A percentile compares a stretch with the other conserved stretches of the same genome.
Evolutionary conservation across 2,113 vertebrate species (phyloP).

Genomic region (Myocastor coypus): DNA sequence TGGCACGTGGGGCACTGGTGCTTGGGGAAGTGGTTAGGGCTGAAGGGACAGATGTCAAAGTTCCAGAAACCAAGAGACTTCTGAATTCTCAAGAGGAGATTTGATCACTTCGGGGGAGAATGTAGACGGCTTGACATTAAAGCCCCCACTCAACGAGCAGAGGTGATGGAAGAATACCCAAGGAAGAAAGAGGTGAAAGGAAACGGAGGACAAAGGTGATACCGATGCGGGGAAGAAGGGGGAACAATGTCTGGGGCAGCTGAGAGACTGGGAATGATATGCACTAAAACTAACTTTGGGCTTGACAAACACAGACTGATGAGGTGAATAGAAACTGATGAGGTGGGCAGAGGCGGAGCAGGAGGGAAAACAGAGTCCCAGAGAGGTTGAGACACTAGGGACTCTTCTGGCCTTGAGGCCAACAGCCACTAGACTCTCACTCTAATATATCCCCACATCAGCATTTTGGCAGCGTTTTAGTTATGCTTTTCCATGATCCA

Average conservation of each 20-base stretch:
- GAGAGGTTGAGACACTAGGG: background rate
- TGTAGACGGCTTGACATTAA: background rate
- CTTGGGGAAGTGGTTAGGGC: background rate
- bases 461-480: background rate
- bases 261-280: background rate
- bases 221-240: background rate
- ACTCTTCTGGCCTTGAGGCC: background rate
- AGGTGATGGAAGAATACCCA: background rate
- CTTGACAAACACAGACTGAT: background rate
- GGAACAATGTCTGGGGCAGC: background rate
- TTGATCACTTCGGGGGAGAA: background rate
- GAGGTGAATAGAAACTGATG: background rate
- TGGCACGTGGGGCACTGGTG: too few relatives aligned
- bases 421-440: background rate
- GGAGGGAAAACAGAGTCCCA: accelerated
- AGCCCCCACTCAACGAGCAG: background rate
- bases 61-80: background rate
- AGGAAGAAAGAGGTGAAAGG: background rate
- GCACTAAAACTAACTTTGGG: background rate
- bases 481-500: background rate
- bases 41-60: background rate
- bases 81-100: background rate
- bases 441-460: background rate
- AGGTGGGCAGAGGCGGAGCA: background rate
- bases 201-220: background rate